These are phyloP conservation scores for Meda fulgida DNA, from an alignment of 2,797 vertebrate genomes.

Conservation along the genomic window DNA sequence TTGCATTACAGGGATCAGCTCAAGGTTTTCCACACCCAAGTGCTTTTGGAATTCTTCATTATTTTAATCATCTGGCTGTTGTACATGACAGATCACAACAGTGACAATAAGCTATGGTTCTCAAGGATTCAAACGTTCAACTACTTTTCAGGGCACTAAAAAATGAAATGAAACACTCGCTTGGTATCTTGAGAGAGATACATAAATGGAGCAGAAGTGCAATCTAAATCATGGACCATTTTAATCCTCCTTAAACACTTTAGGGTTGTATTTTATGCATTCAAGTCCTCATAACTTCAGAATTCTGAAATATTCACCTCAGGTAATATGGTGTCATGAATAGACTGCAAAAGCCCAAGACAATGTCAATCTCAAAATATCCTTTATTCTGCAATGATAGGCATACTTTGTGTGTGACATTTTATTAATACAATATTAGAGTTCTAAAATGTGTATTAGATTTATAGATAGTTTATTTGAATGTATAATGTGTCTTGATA, in stretches of 20 bases:
- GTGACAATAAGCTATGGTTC: slow-evolving; percentile 7
- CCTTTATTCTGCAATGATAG: slow-evolving; percentile 48
- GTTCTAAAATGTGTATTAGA: slow-evolving; percentile 53
- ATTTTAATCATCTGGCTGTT: neutral
- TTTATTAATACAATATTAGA: slow-evolving; percentile 49
- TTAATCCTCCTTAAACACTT: neutral
- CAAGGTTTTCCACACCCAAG: slow-evolving; percentile 39
- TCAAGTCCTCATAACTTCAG: slow-evolving; percentile 37
- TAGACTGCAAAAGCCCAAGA: slow-evolving; percentile 47
- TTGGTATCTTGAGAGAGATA: neutral
- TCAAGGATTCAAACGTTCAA: neutral
- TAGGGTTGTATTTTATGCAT: slow-evolving; percentile 22
- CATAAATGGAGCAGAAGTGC: neutral
- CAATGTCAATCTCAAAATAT: slow-evolving; percentile 41
- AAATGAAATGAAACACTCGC: neutral
- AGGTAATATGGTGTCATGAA: slow-evolving; percentile 54
- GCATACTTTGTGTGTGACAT: slow-evolving; percentile 36
- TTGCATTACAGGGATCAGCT: slow-evolving; percentile 25
- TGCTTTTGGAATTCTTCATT: slow-evolving; percentile 19
- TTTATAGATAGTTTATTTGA: slow-evolving; percentile 53
- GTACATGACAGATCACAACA: neutral
- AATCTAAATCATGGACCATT: neutral
- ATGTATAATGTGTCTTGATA: slow-evolving; percentile 55
- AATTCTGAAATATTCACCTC: slow-evolving; percentile 58
- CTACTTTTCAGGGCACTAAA: slow-evolving; percentile 1